phyloP scores from a whole-genome alignment of 2,888 invertebrate species.

The Dasypolia templi region DNA sequence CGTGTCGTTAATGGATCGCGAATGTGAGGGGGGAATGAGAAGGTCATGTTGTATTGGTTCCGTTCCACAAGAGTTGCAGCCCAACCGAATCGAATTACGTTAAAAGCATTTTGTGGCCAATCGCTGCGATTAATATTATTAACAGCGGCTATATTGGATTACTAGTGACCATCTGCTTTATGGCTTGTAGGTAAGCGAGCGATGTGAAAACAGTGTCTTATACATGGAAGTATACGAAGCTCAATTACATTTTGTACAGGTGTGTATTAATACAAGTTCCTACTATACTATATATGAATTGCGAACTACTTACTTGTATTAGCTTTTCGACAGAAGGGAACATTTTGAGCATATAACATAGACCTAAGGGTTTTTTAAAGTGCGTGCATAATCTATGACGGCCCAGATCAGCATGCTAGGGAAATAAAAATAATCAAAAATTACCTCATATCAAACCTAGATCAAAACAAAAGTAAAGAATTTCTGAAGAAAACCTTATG shows the following conservation, averaged over 20 bases:
- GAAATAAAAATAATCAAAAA: too few species aligned
- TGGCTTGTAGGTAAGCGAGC: slow-evolving; percentile 58
- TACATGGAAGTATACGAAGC: slow-evolving; percentile 22
- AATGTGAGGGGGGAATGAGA: slow-evolving; percentile 70
- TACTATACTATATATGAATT: slow-evolving; percentile 8
- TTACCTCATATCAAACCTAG: too few species aligned
- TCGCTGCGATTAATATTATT: slow-evolving; percentile 87
- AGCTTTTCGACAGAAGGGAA: background rate
- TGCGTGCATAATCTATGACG: background rate
- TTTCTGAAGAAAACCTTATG: background rate
- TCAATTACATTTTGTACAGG: slow-evolving; percentile 25
- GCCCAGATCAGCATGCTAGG: background rate
- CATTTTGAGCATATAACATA: background rate
- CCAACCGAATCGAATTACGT: slow-evolving; percentile 88
- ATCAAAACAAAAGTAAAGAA: background rate
- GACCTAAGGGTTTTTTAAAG: too few species aligned
- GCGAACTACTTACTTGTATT: background rate
- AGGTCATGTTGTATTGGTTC: slow-evolving; percentile 80
- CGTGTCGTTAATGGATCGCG: slow-evolving; percentile 65
- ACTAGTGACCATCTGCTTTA: slow-evolving; percentile 78
- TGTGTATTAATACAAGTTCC: slow-evolving; percentile 5
- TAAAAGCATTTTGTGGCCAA: slow-evolving; percentile 88
- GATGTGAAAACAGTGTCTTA: slow-evolving; percentile 52
- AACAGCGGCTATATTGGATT: slow-evolving; percentile 82
- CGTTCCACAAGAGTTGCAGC: slow-evolving; percentile 84